Base-by-base conservation (phyloP, 2,888 invertebrate species). In the Ornithoptera alexandrae region DNA sequence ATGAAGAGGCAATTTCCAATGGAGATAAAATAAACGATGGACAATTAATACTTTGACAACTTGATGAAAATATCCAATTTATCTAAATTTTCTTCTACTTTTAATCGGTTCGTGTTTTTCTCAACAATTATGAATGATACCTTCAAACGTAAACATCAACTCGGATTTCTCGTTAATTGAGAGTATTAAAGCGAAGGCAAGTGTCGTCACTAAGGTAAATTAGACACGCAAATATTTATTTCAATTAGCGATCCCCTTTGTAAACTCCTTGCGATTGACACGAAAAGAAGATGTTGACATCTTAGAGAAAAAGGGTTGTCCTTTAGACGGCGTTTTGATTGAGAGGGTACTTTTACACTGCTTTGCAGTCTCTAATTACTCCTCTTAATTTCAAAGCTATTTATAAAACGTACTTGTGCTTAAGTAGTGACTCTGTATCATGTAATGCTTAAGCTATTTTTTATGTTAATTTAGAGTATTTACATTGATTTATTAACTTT, bases 201-300 rank as follows among this genome's bases (percentile, higher is more conserved):
- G 82, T 82, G 80, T 79, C 79, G 78, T 77, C 73, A 76, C 75
- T 76, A 84, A 84, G 84, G 84, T 85, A 84, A 88, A 88, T 88
- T 85, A 78, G 81, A 84, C 75, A 78, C 79, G 80, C 86, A 87
- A 90, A 90, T 90, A 90, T 90, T 90, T 90, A 90, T 88, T 87
- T 88, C 88, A 90, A 89, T 90, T 89, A 89, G 80, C 76, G 78
- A 77, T 73, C 78, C 81, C 83, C 79, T 75, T 77, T 68, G 67
- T 71, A 71, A 71, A 74, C 75, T 74, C 75, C 73, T 77, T 88
- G 89, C 84, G 81, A 86, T 86, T 89, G 89, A 89, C 89, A 85
- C 81, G 83, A 87, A 81, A 87, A 86, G 85, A 86, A 85, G 77
- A 76, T 77, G 74, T 80, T 87, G 90, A 88, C 89, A 88, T 88